phyloP scores from a whole-genome alignment of 92 coral and sea anemone species.

The Phenganax marumi region DNA sequence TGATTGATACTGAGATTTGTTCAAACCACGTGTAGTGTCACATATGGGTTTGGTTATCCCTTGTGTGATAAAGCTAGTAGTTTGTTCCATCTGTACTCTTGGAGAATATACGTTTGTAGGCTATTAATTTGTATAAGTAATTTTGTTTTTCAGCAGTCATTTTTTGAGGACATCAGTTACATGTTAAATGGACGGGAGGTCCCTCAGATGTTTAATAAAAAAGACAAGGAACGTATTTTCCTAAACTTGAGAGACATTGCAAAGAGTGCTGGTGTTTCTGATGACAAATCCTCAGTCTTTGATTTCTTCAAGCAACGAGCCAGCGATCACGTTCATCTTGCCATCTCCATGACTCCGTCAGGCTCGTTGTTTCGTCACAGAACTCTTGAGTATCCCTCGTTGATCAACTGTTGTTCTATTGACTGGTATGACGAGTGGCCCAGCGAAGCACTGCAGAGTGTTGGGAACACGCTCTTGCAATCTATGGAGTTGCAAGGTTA shows the following conservation, averaged over 20 bases:
- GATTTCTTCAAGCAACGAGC: conserved; percentile 84
- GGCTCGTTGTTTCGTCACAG: conserved; percentile 78
- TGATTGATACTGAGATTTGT: neutral
- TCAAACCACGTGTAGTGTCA: no score
- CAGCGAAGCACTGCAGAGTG: conserved; percentile 80
- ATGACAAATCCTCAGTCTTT: conserved; percentile 77
- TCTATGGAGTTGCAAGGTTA: conserved; percentile 57
- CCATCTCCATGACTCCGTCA: conserved; percentile 86
- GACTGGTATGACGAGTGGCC: conserved; percentile 99
- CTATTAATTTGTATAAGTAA: neutral
- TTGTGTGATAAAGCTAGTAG: no score
- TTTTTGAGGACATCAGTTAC: conserved; percentile 85
- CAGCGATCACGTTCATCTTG: conserved; percentile 71
- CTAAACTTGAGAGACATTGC: conserved; percentile 69
- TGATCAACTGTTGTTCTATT: conserved; percentile 88
- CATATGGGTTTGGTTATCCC: no score
- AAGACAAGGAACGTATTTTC: conserved; percentile 77
- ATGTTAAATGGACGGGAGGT: conserved; percentile 72
- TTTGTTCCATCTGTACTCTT: no score
- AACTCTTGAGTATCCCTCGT: conserved; percentile 86
- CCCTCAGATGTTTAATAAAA: conserved; percentile 72
- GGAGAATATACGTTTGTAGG: no score
- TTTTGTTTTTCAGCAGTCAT: conserved; percentile 62
- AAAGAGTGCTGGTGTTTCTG: conserved; percentile 59
- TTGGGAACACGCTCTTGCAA: conserved; percentile 76